Evolutionary conservation across 2,797 vertebrate species (phyloP).

Genomic region (Coluber constrictor): DNA sequence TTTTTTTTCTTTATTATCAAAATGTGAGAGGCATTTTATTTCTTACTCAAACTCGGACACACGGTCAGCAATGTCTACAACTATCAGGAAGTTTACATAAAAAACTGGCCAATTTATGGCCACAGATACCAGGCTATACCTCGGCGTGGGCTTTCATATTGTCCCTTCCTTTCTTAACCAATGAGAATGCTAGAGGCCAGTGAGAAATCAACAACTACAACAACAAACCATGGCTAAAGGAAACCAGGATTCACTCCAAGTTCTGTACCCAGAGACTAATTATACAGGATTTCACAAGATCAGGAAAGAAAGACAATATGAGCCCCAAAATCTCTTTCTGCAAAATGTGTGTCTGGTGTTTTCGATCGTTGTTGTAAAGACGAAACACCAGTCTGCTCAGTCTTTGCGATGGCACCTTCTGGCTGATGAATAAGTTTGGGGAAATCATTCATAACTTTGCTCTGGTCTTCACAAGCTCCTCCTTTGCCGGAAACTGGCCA

Average conservation of each 20-base stretch:
- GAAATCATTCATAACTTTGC: background rate
- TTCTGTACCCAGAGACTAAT: background rate
- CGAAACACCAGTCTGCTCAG: background rate
- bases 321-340: background rate
- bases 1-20: no score
- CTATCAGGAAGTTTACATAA: background rate
- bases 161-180: slow-evolving; percentile 10
- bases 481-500: background rate
- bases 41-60: no score
- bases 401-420: background rate
- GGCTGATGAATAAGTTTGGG: background rate
- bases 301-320: background rate
- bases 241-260: background rate
- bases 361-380: accelerated
- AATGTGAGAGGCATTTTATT: no score
- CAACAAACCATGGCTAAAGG: background rate
- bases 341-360: background rate
- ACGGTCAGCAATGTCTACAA: background rate
- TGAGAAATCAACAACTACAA: background rate
- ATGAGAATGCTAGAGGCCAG: background rate
- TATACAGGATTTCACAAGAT: background rate
- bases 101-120: background rate
- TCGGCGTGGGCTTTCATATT: background rate
- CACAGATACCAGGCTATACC: background rate
- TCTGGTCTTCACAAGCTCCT: background rate